These are phyloP conservation scores for Stenurella melanura DNA, from an alignment of 2,888 invertebrate genomes.

Conservation along the genomic window DNA sequence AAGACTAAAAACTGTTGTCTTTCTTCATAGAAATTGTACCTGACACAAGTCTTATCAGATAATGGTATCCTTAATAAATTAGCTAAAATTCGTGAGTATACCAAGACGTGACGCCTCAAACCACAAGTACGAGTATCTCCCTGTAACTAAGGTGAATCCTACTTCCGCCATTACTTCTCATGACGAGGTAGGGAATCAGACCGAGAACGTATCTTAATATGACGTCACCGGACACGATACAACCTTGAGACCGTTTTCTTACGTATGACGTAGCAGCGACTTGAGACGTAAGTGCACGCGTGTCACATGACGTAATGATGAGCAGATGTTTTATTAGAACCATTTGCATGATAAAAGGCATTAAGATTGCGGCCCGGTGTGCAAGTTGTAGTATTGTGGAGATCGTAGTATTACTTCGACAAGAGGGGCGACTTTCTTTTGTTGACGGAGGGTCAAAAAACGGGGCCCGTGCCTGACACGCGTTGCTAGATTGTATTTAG, in stretches of 20 bases:
- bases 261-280: conserved; percentile 63
- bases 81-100: background rate
- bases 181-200: conserved; percentile 50
- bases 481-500: conserved; percentile 71
- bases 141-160: conserved; percentile 33
- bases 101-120: background rate
- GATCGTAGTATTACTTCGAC: conserved; percentile 63
- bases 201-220: conserved; percentile 51
- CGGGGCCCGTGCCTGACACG: conserved; percentile 72
- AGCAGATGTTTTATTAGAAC: conserved; percentile 68
- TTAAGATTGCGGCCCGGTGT: conserved; percentile 73
- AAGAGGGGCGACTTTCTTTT: conserved; percentile 71
- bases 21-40: too few species aligned
- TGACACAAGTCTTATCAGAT: background rate
- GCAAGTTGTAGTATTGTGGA: conserved; percentile 62
- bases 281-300: conserved; percentile 61
- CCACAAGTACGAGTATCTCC: background rate
- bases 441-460: conserved; percentile 71
- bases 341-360: conserved; percentile 72
- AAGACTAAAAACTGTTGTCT: too few species aligned
- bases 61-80: background rate
- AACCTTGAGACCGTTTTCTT: conserved; percentile 73
- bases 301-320: conserved; percentile 64
- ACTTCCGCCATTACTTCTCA: conserved; percentile 50
- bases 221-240: conserved; percentile 71